These are phyloP conservation scores for Notolabrus celidotus DNA, from an alignment of 2,797 vertebrate genomes.

Conservation along the genomic window DNA sequence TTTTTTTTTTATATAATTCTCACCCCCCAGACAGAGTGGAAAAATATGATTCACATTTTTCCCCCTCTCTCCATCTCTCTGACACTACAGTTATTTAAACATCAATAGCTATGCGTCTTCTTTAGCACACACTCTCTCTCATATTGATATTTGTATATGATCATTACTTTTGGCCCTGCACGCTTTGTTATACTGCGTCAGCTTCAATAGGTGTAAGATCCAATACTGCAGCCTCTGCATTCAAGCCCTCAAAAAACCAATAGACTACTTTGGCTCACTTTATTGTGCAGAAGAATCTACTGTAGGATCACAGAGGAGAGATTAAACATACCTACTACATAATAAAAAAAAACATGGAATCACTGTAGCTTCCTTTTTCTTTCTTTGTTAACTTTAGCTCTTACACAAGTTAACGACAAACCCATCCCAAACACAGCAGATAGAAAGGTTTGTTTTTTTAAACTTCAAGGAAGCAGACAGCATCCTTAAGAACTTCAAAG, in stretches of 20 bases:
- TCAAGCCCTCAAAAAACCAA: conserved; percentile 67
- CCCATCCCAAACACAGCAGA: no score
- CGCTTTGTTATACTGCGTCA: conserved; percentile 83
- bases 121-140: conserved; percentile 86
- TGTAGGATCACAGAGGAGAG: conserved; percentile 21
- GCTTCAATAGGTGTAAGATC: conserved; percentile 83
- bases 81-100: conserved; percentile 87
- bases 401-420: no score
- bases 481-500: neutral
- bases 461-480: no score
- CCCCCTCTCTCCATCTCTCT: conserved; percentile 78
- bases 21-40: conserved; percentile 53
- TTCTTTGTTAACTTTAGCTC: neutral
- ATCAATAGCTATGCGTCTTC: conserved; percentile 89
- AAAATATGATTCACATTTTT: conserved; percentile 79
- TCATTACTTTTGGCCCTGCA: conserved; percentile 85
- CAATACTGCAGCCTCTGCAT: conserved; percentile 86
- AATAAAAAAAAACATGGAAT: neutral
- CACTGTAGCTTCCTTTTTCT: neutral
- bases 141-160: conserved; percentile 90
- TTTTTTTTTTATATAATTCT: conserved; percentile 22
- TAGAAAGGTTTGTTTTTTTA: neutral
- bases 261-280: conserved; percentile 54
- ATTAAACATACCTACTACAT: conserved; percentile 32
- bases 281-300: conserved; percentile 58